Evolutionary conservation across 2,888 invertebrate species (phyloP).

Genomic region (Hesperia comma): DNA sequence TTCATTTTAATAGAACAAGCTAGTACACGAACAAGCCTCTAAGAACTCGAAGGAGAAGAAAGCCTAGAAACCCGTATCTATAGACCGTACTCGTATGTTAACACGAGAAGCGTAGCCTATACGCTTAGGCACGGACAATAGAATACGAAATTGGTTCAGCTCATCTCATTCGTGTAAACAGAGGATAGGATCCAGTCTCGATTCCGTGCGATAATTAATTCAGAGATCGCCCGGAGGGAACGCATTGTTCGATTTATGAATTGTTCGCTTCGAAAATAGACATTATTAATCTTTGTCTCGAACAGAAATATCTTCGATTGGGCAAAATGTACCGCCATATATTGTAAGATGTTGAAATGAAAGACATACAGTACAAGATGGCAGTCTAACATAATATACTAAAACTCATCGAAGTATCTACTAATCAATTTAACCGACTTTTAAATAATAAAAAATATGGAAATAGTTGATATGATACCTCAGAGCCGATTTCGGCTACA

Average conservation of each 20-base stretch:
- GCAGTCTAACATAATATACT: too few species aligned
- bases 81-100: neutral
- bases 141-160: conserved; percentile 29
- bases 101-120: neutral
- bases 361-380: too few species aligned
- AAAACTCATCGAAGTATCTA: too few species aligned
- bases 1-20: neutral
- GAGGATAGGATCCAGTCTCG: conserved; percentile 25
- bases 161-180: conserved; percentile 36
- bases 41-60: neutral
- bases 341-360: too few species aligned
- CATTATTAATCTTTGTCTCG: conserved; percentile 27
- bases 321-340: neutral
- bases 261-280: conserved; percentile 32
- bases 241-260: conserved; percentile 37
- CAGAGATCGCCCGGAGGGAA: conserved; percentile 22
- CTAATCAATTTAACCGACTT: too few species aligned
- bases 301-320: conserved; percentile 15
- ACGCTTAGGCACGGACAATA: conserved; percentile 24
- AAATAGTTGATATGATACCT: too few species aligned
- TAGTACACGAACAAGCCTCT: neutral
- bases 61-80: neutral
- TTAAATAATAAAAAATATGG: too few species aligned
- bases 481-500: too few species aligned
- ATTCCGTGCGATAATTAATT: conserved; percentile 33